Base-by-base conservation (phyloP, 2,797 vertebrate species). In the Coregonus suidteri region DNA sequence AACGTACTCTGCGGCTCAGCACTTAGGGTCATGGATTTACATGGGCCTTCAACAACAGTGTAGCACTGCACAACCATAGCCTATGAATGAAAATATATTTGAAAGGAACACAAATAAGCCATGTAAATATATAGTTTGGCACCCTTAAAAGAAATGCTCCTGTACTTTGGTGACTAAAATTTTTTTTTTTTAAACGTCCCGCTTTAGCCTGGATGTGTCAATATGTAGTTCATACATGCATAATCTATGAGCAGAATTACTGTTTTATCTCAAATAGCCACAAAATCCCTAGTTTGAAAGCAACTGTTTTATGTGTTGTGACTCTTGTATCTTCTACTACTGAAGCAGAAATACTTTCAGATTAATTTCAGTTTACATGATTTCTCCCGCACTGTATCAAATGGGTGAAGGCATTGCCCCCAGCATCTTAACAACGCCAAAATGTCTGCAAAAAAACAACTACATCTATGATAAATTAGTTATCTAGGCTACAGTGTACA, bases 401-500 rank as follows among this genome's bases (percentile, higher is more conserved):
- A 75, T 54, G 65, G 25, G 30, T n/a, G 67, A 41, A 56, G 16
- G 18, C 51, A 41, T 11, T 30, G 11, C 71, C 74, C 9, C 6
- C 65, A 81, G 25, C 73, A 74, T 77, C 83, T 82, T 20, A 79
- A 80, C 81, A 87, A 88, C 86, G 85, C 81, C 87, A 85, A 88
- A 89, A 88, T 84, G 83, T 88, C 70, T 75, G 73, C 84, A 11
- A 76, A 70, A 79, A 62, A 53, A 59, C 53, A 81, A 79, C 56
- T 71, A 82, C 75, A 75, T 41, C 47, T 70, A 70, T 7, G 1
- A 87, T 91, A 54, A 65, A 89, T 89, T 85, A 90, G 91, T 91
- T 30, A 89, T 69, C 59, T 82, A 25, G 25, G 25, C 25, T 25
- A 25, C 25, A 25, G 25, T 25, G 25, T 25, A 25, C 25, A 25